These are phyloP conservation scores for Cryptocephalus moraei DNA, from an alignment of 2,888 invertebrate species.

Conservation along the genomic window DNA sequence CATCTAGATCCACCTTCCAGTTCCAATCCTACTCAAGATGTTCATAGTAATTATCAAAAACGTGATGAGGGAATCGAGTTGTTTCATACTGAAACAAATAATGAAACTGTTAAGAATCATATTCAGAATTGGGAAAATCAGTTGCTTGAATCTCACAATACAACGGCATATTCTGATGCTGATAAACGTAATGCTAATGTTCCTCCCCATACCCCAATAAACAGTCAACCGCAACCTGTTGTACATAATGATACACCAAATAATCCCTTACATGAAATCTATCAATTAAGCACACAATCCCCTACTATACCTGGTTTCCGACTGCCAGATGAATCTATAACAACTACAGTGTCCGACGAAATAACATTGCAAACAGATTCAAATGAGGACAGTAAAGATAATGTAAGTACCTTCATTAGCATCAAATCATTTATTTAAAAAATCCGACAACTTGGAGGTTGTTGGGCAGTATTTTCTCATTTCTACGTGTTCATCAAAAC, in stretches of 20 bases:
- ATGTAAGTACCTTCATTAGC: conserved; percentile 25
- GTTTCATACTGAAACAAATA: neutral
- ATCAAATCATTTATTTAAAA: too few relatives aligned
- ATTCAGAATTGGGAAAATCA: conserved; percentile 11
- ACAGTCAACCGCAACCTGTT: conserved; percentile 16
- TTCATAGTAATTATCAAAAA: conserved; percentile 1
- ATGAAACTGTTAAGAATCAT: conserved; percentile 2
- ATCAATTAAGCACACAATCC: conserved; percentile 4
- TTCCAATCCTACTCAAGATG: too few relatives aligned
- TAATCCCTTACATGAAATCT: conserved; percentile 4
- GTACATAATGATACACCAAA: conserved; percentile 9
- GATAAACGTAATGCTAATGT: conserved; percentile 14
- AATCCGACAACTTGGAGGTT: too few relatives aligned
- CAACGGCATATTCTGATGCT: conserved; percentile 25
- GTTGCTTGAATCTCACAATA: conserved; percentile 32
- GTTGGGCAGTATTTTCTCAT: too few relatives aligned
- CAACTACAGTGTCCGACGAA: conserved; percentile 29
- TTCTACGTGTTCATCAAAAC: neutral
- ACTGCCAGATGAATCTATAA: conserved; percentile 28
- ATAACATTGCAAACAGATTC: conserved; percentile 25
- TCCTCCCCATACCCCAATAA: conserved; percentile 7
- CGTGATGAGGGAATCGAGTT: neutral
- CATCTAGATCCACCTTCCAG: neutral
- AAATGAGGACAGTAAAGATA: conserved; percentile 22
- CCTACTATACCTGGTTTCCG: conserved; percentile 14